These are phyloP conservation scores for Cryptoblepharus egeriae DNA, from an alignment of 2,797 vertebrate genomes.

Conservation along the genomic window DNA sequence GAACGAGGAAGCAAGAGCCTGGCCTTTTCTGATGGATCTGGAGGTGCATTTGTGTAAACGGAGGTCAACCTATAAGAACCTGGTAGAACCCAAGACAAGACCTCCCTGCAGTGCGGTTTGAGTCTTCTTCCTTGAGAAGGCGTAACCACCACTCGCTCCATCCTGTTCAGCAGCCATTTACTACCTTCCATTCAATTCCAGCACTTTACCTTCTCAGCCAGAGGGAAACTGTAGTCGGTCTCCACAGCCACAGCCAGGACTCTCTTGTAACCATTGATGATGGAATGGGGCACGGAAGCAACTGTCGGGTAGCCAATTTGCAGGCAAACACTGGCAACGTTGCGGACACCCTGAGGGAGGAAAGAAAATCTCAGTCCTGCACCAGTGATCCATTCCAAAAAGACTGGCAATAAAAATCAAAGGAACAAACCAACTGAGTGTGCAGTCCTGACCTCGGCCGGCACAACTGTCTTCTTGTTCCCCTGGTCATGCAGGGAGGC, in stretches of 20 bases:
- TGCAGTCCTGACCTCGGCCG: too few species aligned
- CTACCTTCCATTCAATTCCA: neutral
- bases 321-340: slow-evolving; percentile 94
- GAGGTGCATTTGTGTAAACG: too few species aligned
- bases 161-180: too few species aligned
- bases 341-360: slow-evolving; percentile 89
- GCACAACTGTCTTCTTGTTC: too few species aligned
- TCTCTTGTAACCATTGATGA: slow-evolving; percentile 96
- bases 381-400: neutral
- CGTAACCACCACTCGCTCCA: neutral
- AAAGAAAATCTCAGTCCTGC: neutral
- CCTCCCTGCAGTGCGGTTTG: neutral
- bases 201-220: slow-evolving; percentile 92
- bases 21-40: too few species aligned
- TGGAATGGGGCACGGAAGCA: slow-evolving; percentile 92
- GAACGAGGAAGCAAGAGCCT: too few species aligned
- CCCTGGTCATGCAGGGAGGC: too few species aligned
- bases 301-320: slow-evolving; percentile 97
- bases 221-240: slow-evolving; percentile 93
- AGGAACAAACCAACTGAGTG: neutral
- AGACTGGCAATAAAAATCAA: neutral
- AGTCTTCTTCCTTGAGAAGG: too few species aligned
- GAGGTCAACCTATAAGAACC: too few species aligned
- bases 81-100: too few species aligned
- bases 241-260: slow-evolving; percentile 94